Conservation (phyloP, 1,140 invertebrate genomes). For the Trichonephila clavata region DNA sequence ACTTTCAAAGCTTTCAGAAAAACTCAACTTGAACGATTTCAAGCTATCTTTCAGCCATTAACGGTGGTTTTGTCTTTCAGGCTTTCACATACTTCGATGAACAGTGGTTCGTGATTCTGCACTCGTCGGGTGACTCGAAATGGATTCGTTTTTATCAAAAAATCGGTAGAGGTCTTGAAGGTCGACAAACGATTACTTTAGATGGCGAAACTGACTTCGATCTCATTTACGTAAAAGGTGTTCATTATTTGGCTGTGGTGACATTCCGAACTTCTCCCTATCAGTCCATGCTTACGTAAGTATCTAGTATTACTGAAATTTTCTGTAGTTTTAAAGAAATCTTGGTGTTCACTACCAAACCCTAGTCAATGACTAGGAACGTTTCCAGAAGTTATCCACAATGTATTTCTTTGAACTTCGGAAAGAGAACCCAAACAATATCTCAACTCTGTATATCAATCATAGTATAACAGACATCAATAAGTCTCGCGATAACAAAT, state of each 20-base stretch:
- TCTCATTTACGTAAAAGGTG: background rate
- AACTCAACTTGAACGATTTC: background rate
- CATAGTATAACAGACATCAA: too few species aligned
- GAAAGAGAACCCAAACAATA: too few species aligned
- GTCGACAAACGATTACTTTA: slow-evolving; percentile 25
- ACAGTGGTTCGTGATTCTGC: slow-evolving; percentile 62
- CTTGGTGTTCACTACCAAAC: too few species aligned
- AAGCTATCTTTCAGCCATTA: too few species aligned
- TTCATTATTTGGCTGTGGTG: slow-evolving; percentile 41
- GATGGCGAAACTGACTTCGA: slow-evolving; percentile 55
- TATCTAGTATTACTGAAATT: background rate
- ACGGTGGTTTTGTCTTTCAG: background rate
- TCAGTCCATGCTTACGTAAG: background rate
- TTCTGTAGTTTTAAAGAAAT: too few species aligned
- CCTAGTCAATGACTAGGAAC: too few species aligned
- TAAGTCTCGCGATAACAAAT: too few species aligned
- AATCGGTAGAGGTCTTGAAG: background rate
- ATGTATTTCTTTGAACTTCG: too few species aligned
- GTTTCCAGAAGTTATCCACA: too few species aligned
- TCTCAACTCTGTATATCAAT: too few species aligned
- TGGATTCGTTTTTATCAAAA: slow-evolving; percentile 23
- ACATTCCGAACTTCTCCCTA: background rate
- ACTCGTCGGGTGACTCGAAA: background rate
- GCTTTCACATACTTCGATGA: slow-evolving; percentile 33
- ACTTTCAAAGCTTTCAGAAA: too few species aligned